These are phyloP conservation scores for Byasa hedistus DNA, from an alignment of 2,888 invertebrate genomes.

Conservation along the genomic window DNA sequence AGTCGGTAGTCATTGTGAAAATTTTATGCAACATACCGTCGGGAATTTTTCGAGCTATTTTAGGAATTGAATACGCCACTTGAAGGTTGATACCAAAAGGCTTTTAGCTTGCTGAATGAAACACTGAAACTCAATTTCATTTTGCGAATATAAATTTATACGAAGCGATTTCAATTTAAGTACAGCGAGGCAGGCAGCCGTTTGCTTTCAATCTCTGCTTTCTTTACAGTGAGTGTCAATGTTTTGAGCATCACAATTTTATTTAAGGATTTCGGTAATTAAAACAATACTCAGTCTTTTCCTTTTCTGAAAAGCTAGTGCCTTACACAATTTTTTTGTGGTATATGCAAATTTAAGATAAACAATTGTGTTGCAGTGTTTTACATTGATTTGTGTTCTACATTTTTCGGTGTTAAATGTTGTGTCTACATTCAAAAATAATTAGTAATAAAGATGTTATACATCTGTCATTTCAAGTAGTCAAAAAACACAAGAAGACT, in stretches of 20 bases:
- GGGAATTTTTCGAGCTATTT: conserved; percentile 47
- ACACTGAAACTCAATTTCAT: conserved; percentile 14
- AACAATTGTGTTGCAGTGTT: too few species aligned
- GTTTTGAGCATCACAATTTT: background rate
- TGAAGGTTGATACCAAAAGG: conserved; percentile 42
- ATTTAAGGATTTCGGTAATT: too few species aligned
- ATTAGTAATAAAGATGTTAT: too few species aligned
- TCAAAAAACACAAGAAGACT: too few species aligned
- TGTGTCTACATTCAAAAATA: too few species aligned
- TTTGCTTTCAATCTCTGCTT: background rate
- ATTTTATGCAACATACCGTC: conserved; percentile 41
- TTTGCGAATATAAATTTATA: conserved; percentile 4
- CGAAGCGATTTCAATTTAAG: background rate
- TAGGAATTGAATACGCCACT: conserved; percentile 45
- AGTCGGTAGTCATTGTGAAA: conserved; percentile 40
- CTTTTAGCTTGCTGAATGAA: conserved; percentile 38
- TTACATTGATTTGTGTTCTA: too few species aligned
- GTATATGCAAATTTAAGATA: too few species aligned
- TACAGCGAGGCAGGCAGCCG: background rate
- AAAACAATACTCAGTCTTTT: too few species aligned
- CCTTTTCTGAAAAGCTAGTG: too few species aligned
- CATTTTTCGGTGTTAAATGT: too few species aligned
- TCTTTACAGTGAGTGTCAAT: background rate
- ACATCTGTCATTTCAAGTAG: too few species aligned
- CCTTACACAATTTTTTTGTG: too few species aligned